Evolutionary conservation across 2,888 invertebrate species (phyloP), one percentile per base, ranked within the genome.

Genomic region (Amphipoea lucens): DNA sequence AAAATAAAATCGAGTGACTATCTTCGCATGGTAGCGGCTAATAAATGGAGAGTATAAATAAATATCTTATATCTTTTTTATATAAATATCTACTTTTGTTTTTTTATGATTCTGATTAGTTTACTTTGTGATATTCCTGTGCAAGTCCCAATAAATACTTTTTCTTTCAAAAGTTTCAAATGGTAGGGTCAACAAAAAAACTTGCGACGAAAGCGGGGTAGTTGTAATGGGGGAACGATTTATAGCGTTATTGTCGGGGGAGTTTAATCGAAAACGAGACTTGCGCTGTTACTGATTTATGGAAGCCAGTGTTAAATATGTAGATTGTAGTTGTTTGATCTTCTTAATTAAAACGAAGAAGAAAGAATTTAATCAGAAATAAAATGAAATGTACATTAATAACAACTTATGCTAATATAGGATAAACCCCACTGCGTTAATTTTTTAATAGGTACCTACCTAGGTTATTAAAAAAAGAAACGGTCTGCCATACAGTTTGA

Each of bases 231-330:
- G 69, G 66, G 42, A 20, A 74, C 80, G 82, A 90, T 90, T 90
- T 90, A 90, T 85, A 68, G 84, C 87, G 29, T 77, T 85, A 89
- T 85, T 85, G 89, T 76, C 82, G 74, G n/a, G 72, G 79, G 85
- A 82, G 77, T 88, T 87, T 87, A 90, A 90, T 90, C 89, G 90
- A 87, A 87, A 82, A 73, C 72, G 82, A 77, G 82, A 82, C 78
- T 87, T 73, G 76, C 72, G 68, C 80, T 69, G 69, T 14, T n/a
- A 71, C 80, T 89, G 89, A 89, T 88, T 89, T 89, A 89, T 87
- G 67, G 48, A n/a, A 76, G 76, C 74, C 63, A 72, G 78, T 76
- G 82, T 82, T 87, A 78, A 84, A 86, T 80, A n/a, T n/a, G n/a
- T n/a, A n/a, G n/a, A n/a, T n/a, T n/a, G n/a, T n/a, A 83, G 77